Percentiles rank a stretch among this genome's conserved stretches.
phyloP scores from a whole-genome alignment of 2,888 invertebrate genomes.

The Lithosia quadra region DNA sequence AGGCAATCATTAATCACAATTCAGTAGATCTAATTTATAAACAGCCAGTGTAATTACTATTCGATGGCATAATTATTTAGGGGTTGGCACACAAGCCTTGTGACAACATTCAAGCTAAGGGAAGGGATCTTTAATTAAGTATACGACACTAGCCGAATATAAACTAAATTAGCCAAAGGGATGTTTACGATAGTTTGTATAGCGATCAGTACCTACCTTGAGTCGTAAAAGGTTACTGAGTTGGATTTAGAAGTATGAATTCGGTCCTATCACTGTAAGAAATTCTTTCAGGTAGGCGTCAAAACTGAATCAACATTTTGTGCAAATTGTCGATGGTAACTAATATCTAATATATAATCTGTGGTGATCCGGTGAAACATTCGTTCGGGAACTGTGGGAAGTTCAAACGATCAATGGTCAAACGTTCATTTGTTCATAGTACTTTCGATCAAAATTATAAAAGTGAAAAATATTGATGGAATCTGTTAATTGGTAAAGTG shows the following conservation, averaged over 20 bases:
- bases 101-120: conserved; percentile 14
- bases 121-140: conserved; percentile 27
- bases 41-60: conserved; percentile 18
- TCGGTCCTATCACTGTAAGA: too few relatives aligned
- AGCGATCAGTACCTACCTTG: not conserved
- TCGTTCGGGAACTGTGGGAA: not conserved
- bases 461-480: too few relatives aligned
- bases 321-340: too few relatives aligned
- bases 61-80: conserved; percentile 37
- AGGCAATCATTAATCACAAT: not conserved
- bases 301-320: too few relatives aligned
- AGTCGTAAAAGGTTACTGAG: not conserved
- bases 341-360: too few relatives aligned
- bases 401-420: too few relatives aligned
- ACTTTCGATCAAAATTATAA: too few relatives aligned
- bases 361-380: too few relatives aligned
- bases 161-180: conserved; percentile 16
- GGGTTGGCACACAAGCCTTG: conserved; percentile 24
- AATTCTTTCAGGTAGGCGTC: too few relatives aligned
- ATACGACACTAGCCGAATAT: conserved; percentile 20
- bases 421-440: too few relatives aligned
- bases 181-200: conserved; percentile 11
- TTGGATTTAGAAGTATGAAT: not conserved
- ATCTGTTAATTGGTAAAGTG: too few relatives aligned
- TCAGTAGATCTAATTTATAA: conserved; percentile 7